These are phyloP conservation scores for Poecilia wingei DNA, from an alignment of 2,797 vertebrate species.

Conservation along the genomic window DNA sequence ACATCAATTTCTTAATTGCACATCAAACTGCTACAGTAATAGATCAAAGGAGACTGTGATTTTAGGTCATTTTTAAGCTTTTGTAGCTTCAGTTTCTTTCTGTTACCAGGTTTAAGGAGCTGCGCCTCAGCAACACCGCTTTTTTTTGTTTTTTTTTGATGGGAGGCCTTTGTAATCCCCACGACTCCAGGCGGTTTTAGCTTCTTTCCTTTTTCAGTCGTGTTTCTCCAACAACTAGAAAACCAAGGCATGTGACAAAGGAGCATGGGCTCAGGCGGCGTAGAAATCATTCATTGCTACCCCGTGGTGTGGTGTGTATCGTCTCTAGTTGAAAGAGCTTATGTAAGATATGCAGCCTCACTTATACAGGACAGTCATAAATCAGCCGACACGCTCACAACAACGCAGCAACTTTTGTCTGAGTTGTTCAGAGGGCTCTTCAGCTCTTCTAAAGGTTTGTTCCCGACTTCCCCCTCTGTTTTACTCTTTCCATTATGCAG, in stretches of 20 bases:
- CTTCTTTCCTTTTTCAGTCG: conserved; percentile 19
- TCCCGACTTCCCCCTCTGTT: neutral
- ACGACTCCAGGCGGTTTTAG: conserved; percentile 1
- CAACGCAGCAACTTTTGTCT: conserved; percentile 54
- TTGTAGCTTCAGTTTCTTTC: conserved; percentile 23
- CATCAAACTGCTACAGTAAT: conserved; percentile 11
- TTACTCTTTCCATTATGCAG: conserved; percentile 21
- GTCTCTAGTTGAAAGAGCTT: conserved; percentile 55
- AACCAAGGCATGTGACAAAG: conserved; percentile 39
- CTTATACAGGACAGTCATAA: conserved; percentile 58
- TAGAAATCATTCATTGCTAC: conserved; percentile 39
- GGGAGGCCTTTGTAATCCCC: conserved; percentile 34
- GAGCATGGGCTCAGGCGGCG: conserved; percentile 13
- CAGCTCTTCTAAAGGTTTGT: conserved; percentile 30
- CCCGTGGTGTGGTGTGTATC: conserved; percentile 31
- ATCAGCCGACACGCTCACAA: conserved; percentile 52
- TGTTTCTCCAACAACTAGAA: conserved; percentile 36
- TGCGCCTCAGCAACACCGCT: conserved; percentile 12
- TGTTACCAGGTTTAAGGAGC: conserved; percentile 38
- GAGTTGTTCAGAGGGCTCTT: conserved; percentile 36
- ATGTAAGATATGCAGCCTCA: conserved; percentile 62
- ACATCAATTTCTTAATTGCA: conserved; percentile 31
- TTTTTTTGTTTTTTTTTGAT: conserved; percentile 14
- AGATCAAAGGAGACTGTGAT: conserved; percentile 52
- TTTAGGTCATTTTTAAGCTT: conserved; percentile 30